Evolutionary conservation across 2,888 invertebrate genomes (phyloP), one percentile per base, ranked within the genome.

Genomic region (Ochropacha duplaris): DNA sequence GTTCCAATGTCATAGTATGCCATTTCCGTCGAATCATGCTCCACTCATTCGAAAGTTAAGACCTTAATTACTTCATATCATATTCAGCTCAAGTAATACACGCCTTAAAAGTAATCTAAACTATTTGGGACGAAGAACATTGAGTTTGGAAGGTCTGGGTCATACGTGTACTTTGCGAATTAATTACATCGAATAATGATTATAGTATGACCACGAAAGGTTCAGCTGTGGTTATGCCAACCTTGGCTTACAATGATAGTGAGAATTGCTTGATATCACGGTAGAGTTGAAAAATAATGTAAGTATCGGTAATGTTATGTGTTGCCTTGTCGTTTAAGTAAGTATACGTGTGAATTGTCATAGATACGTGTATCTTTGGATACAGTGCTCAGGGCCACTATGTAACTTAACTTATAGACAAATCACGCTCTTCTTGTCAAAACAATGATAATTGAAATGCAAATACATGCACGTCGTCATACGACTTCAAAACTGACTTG

Each of bases 81-180:
- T 74, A 80, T 79, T 79, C 81, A 71, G 64, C 19, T 54, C 73
- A 60, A 65, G 75, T 63, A 61, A 55, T 44, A 44, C 61, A 22
- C 24, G 44, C 80, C 78, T 68, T 69, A 66, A 66, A 59, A 26
- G 60, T 34, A 57, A 55, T 11, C 52, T 34, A 36, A 26, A 54
- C 57, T 56, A 54, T 31, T 31, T 31, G 12, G 31, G 31, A 12
- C 31, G 8, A 31, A 31, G 31, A 31, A 31, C 31, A 31, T 55
- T 54, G 52, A 54, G 44, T 55, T 31, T 50, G 55, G 69, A 72
- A 73, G 78, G 80, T 75, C 72, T 76, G 74, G 76, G 79, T 68
- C 75, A 60, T 56, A 72, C 78, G 73, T 78, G 39, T 39, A 19
- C 74, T 31, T 54, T 16, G 58, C 54, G 24, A 63, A 62, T 54